Conservation (phyloP, 2,888 invertebrate species). For the Homarus gammarus region DNA sequence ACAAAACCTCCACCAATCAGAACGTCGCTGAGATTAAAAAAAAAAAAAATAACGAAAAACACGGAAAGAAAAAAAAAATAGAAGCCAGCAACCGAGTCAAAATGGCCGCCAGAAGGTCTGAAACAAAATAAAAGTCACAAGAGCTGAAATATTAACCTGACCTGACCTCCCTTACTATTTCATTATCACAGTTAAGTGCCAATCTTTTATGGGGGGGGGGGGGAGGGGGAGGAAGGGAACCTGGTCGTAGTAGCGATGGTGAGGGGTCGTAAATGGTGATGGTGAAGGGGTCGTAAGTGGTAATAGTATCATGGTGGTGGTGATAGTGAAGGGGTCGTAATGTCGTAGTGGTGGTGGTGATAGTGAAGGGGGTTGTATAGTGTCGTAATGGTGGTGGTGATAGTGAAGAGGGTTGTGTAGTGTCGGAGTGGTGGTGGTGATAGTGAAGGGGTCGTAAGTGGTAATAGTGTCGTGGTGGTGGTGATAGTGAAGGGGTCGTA, state of each 20-base stretch:
- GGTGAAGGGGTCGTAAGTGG: neutral
- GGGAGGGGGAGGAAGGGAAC: neutral
- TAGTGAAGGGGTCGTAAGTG: too few relatives aligned
- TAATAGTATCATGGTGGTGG: neutral
- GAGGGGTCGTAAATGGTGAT: neutral
- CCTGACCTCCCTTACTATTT: neutral
- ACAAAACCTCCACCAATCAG: too few relatives aligned
- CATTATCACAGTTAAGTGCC: conserved; percentile 2
- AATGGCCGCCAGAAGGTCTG: neutral
- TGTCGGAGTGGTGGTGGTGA: neutral
- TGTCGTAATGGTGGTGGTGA: too few relatives aligned
- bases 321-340: neutral
- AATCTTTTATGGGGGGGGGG: neutral
- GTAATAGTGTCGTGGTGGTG: too few relatives aligned
- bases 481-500: too few relatives aligned
- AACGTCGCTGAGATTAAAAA: neutral
- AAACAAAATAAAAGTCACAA: neutral
- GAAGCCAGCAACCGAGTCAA: neutral
- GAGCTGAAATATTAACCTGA: neutral
- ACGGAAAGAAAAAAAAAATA: neutral
- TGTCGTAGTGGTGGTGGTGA: neutral
- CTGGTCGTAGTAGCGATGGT: neutral
- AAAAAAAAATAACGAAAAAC: neutral
- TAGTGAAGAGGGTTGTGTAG: too few relatives aligned
- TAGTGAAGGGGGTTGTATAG: too few relatives aligned